Conservation (phyloP, 2,888 invertebrate genomes). For the Agrochola macilenta region DNA sequence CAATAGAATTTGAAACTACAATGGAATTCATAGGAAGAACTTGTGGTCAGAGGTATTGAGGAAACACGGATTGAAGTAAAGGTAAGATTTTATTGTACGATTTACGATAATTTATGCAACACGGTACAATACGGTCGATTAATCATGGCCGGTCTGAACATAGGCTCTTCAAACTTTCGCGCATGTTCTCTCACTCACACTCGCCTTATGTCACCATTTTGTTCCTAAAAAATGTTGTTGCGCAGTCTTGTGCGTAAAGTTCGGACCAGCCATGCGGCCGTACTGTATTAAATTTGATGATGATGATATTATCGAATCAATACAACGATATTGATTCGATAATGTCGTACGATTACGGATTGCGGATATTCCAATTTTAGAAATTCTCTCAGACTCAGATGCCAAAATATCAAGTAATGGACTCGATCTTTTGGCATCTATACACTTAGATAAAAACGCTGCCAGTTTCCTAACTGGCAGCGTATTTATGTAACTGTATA, state of each 20-base stretch:
- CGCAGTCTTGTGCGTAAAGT: background rate
- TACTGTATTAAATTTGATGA: background rate
- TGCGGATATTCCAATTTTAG: background rate
- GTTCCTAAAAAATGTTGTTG: background rate
- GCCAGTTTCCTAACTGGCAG: background rate
- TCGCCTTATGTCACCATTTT: background rate
- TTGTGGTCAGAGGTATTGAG: slow-evolving; percentile 23
- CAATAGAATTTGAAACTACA: slow-evolving; percentile 35
- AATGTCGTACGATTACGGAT: background rate
- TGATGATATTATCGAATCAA: background rate
- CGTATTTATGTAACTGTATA: background rate
- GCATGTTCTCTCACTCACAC: background rate
- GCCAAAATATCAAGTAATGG: background rate
- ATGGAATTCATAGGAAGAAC: slow-evolving; percentile 48
- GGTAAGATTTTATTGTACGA: background rate
- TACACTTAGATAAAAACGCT: background rate
- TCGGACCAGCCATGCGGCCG: background rate
- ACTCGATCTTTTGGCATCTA: background rate
- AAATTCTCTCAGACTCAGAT: background rate
- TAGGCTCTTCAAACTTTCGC: background rate
- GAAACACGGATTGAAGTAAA: background rate
- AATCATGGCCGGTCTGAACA: background rate
- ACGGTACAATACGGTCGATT: background rate
- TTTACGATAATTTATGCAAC: background rate
- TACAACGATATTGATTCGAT: background rate